phyloP scores from a whole-genome alignment of 2,888 invertebrate genomes.

The Phanerotoma sp. region DNA sequence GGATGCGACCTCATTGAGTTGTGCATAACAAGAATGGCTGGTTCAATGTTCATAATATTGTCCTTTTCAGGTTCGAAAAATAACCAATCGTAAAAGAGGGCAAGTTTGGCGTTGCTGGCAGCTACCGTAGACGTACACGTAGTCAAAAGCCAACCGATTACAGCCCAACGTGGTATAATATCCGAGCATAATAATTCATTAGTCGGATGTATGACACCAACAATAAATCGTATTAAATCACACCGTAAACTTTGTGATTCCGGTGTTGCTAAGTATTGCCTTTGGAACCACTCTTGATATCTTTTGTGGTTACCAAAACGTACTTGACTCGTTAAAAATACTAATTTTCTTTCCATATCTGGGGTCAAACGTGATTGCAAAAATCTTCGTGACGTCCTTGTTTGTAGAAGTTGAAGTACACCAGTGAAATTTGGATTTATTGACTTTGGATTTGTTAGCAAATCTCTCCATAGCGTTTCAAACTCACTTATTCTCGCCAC shows the following conservation, averaged over 20 bases:
- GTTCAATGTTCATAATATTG: constrained; percentile 96
- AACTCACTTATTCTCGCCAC: constrained; percentile 88
- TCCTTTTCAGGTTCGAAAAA: constrained; percentile 89
- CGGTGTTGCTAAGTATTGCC: constrained; percentile 86
- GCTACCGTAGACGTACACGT: constrained; percentile 89
- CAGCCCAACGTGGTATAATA: constrained; percentile 93
- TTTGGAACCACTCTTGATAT: constrained; percentile 94
- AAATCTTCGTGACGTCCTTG: constrained; percentile 83
- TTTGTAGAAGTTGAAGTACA: constrained; percentile 77
- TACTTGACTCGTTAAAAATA: constrained; percentile 82
- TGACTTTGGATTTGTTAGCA: constrained; percentile 74
- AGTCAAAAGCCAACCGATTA: constrained; percentile 90
- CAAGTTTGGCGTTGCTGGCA: constrained; percentile 87
- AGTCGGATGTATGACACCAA: constrained; percentile 90
- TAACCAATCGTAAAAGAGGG: constrained; percentile 92
- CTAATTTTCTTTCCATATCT: constrained; percentile 90
- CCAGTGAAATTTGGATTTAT: constrained; percentile 78
- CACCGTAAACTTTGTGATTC: constrained; percentile 89
- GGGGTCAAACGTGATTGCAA: constrained; percentile 83
- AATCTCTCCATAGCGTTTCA: constrained; percentile 84
- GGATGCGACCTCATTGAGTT: constrained; percentile 92
- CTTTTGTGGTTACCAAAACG: constrained; percentile 89
- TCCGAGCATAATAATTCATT: constrained; percentile 93
- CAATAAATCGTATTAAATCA: constrained; percentile 91
- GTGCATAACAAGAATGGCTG: constrained; percentile 91